Conservation (phyloP, 2,113 vertebrate species). For the Ifrita kowaldi region DNA sequence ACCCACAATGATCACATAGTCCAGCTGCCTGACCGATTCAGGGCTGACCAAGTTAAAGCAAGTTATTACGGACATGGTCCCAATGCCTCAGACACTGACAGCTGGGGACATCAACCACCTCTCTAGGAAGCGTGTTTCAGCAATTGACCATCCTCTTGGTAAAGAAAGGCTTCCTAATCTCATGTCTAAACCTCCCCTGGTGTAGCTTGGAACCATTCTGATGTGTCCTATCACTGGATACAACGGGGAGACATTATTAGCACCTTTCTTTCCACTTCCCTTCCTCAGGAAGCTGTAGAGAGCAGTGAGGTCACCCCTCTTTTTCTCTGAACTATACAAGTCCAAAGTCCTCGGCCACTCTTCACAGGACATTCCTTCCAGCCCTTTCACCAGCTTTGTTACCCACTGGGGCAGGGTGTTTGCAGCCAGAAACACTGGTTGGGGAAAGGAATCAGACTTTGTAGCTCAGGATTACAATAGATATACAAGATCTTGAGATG, state of each 20-base stretch:
- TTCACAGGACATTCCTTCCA: neutral
- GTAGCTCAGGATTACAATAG: neutral
- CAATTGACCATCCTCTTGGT: neutral
- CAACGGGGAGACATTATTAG: neutral
- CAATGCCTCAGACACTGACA: neutral
- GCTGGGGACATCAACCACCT: neutral
- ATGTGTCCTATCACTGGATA: accelerated
- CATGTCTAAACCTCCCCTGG: neutral
- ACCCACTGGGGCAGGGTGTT: neutral
- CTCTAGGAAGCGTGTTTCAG: neutral
- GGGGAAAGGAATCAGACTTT: neutral
- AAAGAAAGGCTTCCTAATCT: neutral
- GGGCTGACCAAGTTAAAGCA: neutral
- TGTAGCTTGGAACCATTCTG: neutral
- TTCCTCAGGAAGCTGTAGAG: neutral
- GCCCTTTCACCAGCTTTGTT: neutral
- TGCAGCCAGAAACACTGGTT: neutral
- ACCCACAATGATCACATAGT: neutral
- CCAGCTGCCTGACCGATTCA: neutral
- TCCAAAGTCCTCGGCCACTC: neutral
- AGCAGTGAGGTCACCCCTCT: neutral
- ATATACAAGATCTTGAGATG: neutral
- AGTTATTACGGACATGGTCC: neutral
- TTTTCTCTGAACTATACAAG: neutral
- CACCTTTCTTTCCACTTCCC: neutral